Base-by-base conservation (phyloP, 2,113 vertebrate species). In the Amphiprion ocellaris region DNA sequence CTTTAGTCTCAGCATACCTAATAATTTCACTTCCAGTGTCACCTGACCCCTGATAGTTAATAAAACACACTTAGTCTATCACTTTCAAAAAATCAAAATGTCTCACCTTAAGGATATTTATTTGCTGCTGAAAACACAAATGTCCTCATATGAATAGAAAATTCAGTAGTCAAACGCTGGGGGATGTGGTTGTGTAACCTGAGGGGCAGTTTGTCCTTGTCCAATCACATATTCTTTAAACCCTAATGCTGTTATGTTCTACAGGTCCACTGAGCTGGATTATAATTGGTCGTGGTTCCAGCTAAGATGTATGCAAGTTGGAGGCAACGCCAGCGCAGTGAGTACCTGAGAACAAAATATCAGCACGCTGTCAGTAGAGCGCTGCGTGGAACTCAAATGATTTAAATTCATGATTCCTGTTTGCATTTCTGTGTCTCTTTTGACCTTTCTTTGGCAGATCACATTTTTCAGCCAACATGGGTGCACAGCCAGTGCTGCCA, bases 261-360 rank as follows among this genome's bases (percentile, higher is more conserved):
- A 41, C 91, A 99, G 98, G 82, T 99, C 98, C 33, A 99, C 97
- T 3, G 98, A 99, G 90, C 86, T 99, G 89, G 98, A 99, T 91
- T 98, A 95, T 16, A 99, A 97, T 72, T 99, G 98, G 98, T 97
- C 97, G 3, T 99, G 98, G 98, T 99, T 96, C 89, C 98, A 99
- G 84, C 80, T 99, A 82, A 95, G 98, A 23, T 98, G 97, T 85
- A 99, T 99, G 97, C 98, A 99, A 87, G 95, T 99, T 6, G 98
- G 98, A 81, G 98, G 98, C 71, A 99, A 99, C n/a, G 90, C 96
- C 19, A 96, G 84, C 0, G 98, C 97, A 28, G 98, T 99, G 90
- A 87, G 98, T 96, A 55, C 71, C 26, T 3, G 1, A 56, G 41
- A 9, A 49, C n/a, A 58, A 14, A 50, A 21, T 17, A 37, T 50